Evolutionary conservation across 2,888 invertebrate species (phyloP).

Genomic region (Ichneumoninae sp.): DNA sequence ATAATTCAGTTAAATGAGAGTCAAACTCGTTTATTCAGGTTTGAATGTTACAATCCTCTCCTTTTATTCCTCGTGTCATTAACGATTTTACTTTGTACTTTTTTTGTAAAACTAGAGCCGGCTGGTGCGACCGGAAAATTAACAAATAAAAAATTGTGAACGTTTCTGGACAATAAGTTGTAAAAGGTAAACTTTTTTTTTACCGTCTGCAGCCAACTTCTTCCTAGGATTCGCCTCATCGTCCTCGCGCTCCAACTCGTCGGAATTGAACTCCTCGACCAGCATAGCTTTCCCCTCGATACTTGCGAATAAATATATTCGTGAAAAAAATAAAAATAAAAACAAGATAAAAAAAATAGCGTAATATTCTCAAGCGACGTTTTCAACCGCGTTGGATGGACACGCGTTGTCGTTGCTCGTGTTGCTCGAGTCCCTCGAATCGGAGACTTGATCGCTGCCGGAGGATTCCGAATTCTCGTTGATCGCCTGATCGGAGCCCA

Average conservation of each 20-base stretch:
- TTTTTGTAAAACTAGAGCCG: too few relatives aligned
- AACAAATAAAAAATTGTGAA: too few relatives aligned
- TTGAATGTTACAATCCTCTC: too few relatives aligned
- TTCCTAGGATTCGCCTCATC: slow-evolving; percentile 58
- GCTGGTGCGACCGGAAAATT: too few relatives aligned
- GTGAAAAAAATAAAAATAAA: neutral
- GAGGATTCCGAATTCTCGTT: slow-evolving; percentile 39
- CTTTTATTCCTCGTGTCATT: too few relatives aligned
- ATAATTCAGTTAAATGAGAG: too few relatives aligned
- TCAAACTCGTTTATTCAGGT: too few relatives aligned
- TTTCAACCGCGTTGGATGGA: neutral
- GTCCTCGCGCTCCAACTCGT: slow-evolving; percentile 76
- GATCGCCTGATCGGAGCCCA: slow-evolving; percentile 21
- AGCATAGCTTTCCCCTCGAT: slow-evolving; percentile 74
- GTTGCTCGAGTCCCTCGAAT: slow-evolving; percentile 24
- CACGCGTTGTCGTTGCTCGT: neutral
- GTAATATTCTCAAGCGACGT: neutral
- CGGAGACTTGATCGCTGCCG: slow-evolving; percentile 8
- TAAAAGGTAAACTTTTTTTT: too few relatives aligned
- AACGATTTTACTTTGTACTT: too few relatives aligned
- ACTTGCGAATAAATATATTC: neutral
- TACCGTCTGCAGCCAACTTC: slow-evolving; percentile 49
- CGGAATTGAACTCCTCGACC: slow-evolving; percentile 79
- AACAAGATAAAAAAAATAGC: neutral
- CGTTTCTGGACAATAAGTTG: too few relatives aligned